Evolutionary conservation across 2,113 vertebrate species (phyloP).

Genomic region (Hymenochirus boettgeri): DNA sequence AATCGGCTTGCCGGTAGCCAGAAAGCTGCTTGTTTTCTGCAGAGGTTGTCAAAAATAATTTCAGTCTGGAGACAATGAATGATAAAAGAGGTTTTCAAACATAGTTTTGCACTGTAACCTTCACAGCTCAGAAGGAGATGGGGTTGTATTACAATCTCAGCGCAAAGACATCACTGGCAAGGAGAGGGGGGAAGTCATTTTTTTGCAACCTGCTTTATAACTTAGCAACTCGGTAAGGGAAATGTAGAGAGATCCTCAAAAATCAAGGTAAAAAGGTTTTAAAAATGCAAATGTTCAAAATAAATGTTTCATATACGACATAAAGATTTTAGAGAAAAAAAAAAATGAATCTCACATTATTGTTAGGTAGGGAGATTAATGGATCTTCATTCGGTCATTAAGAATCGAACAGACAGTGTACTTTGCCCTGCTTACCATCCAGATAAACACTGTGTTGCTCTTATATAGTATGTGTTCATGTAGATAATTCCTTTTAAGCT

Average conservation of each 20-base stretch:
- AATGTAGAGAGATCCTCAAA: not conserved
- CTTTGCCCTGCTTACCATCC: not conserved
- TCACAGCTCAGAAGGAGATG: conserved; percentile 66
- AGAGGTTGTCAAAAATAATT: conserved; percentile 82
- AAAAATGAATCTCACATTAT: conserved; percentile 9
- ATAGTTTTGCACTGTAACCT: conserved; percentile 72
- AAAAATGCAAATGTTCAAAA: conserved; percentile 36
- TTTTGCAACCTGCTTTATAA: conserved; percentile 65
- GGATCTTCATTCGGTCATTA: conserved; percentile 23
- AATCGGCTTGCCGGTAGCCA: conserved; percentile 81
- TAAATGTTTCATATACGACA: conserved; percentile 32
- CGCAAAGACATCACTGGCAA: conserved; percentile 58
- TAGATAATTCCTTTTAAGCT: not conserved
- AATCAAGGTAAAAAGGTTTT: conserved; percentile 18
- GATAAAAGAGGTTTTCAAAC: conserved; percentile 82
- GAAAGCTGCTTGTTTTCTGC: conserved; percentile 78
- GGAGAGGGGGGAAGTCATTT: conserved; percentile 46
- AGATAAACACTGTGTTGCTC: not conserved
- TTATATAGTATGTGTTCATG: not conserved
- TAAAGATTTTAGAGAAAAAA: conserved; percentile 32
- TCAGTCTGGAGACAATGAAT: conserved; percentile 77
- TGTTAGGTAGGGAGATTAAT: conserved; percentile 22
- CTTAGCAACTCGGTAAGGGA: conserved; percentile 48
- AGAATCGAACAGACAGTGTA: conserved; percentile 31
- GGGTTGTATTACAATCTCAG: conserved; percentile 71